Conservation (phyloP, 2,888 invertebrate species). For the Coecobrya sp. region DNA sequence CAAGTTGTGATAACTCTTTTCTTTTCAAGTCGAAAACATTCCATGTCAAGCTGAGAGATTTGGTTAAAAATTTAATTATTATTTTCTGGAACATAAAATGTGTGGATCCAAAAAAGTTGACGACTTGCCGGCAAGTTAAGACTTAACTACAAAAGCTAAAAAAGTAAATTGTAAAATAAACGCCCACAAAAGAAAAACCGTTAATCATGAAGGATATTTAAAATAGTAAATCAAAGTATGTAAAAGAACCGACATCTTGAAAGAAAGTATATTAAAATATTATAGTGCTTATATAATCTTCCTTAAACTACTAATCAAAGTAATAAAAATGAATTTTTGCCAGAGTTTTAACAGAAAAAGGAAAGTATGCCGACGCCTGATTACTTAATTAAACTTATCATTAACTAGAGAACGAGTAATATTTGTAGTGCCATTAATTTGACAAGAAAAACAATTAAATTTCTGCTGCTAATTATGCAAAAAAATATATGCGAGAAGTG, state of each 20-base stretch:
- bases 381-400: too few species aligned
- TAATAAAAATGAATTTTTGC: too few species aligned
- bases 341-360: too few species aligned
- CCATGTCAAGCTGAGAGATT: slow-evolving; percentile 52
- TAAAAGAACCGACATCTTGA: neutral
- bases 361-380: too few species aligned
- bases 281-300: too few species aligned
- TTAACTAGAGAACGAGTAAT: neutral
- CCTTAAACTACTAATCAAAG: too few species aligned
- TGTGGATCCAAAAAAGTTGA: neutral
- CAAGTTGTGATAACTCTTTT: slow-evolving; percentile 57
- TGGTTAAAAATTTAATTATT: neutral
- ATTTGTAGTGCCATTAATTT: slow-evolving; percentile 3
- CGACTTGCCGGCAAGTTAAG: slow-evolving; percentile 76
- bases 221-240: too few species aligned
- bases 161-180: too few species aligned
- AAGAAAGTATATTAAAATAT: too few species aligned
- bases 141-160: slow-evolving; percentile 51
- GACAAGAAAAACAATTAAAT: neutral
- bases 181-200: too few species aligned
- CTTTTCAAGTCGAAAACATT: slow-evolving; percentile 53
- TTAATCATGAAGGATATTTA: too few species aligned
- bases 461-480: neutral
- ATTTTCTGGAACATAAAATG: neutral
- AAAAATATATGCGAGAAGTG: too few species aligned